These are phyloP conservation scores for Adineta ricciae DNA, from an alignment of 2,888 invertebrate genomes.

Conservation along the genomic window DNA sequence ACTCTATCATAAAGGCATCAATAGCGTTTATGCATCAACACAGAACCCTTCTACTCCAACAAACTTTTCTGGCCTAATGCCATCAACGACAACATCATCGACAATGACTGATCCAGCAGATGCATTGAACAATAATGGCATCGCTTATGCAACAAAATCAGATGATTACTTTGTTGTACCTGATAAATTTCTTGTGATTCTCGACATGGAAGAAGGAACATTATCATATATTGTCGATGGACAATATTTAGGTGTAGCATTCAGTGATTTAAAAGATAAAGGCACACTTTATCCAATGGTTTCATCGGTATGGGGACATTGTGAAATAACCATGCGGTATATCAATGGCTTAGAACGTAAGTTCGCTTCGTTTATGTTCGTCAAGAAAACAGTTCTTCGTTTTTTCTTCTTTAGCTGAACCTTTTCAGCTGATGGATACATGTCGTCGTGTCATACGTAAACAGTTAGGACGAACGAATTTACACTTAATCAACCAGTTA, in stretches of 20 bases:
- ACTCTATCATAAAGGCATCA: constrained; percentile 69
- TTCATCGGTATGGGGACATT: constrained; percentile 98
- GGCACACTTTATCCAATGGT: constrained; percentile 86
- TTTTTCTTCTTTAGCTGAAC: constrained; percentile 67
- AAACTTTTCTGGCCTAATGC: background rate
- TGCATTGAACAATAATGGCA: constrained; percentile 48
- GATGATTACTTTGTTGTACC: constrained; percentile 76
- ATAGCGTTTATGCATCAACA: background rate
- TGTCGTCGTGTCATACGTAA: constrained; percentile 90
- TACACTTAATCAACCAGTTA: constrained; percentile 40
- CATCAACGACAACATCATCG: background rate
- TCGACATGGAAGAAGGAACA: constrained; percentile 99
- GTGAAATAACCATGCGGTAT: constrained; percentile 97
- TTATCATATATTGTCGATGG: constrained; percentile 94
- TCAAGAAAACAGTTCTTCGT: too few species aligned
- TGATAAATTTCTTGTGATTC: constrained; percentile 61
- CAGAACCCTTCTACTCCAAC: background rate
- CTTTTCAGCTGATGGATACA: constrained; percentile 89
- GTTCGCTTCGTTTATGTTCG: background rate
- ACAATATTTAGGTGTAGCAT: constrained; percentile 78
- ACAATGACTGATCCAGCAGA: background rate
- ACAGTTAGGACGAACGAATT: constrained; percentile 66
- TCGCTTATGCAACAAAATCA: constrained; percentile 83
- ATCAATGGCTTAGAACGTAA: constrained; percentile 81
- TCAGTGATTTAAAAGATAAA: constrained; percentile 78